Percentiles rank a stretch among this genome's conserved stretches.
Conservation (phyloP, 2,888 invertebrate genomes). For the Creontiades dilutus region DNA sequence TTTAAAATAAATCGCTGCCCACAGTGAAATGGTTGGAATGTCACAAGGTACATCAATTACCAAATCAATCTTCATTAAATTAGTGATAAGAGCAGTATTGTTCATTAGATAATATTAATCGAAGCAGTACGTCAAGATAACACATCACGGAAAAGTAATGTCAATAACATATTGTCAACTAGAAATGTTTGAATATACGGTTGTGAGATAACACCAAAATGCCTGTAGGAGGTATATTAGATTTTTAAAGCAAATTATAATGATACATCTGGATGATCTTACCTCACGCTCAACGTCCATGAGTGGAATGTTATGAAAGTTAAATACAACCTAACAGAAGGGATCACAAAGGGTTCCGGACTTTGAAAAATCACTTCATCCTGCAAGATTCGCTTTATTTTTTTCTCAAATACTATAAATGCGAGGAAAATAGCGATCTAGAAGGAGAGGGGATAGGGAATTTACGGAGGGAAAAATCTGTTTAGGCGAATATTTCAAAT, state of each 20-base stretch:
- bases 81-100: too few relatives aligned
- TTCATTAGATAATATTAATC: too few relatives aligned
- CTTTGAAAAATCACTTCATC: background rate
- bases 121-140: too few relatives aligned
- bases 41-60: too few relatives aligned
- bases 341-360: background rate
- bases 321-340: background rate
- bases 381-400: background rate
- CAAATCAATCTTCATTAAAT: too few relatives aligned
- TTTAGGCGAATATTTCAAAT: conserved; percentile 60
- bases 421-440: background rate
- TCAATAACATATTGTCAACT: too few relatives aligned
- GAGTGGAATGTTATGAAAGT: background rate
- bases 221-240: background rate
- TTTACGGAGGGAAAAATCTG: background rate
- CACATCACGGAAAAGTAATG: too few relatives aligned
- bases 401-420: background rate
- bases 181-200: too few relatives aligned
- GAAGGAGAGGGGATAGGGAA: background rate
- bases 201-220: too few relatives aligned
- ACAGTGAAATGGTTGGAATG: too few relatives aligned
- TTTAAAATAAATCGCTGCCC: too few relatives aligned
- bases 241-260: background rate
- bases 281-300: conserved; percentile 48
- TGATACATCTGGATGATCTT: background rate